These are phyloP conservation scores for Caenorhabditis macrosperma DNA, from an alignment of 2,888 invertebrate genomes.

Conservation along the genomic window DNA sequence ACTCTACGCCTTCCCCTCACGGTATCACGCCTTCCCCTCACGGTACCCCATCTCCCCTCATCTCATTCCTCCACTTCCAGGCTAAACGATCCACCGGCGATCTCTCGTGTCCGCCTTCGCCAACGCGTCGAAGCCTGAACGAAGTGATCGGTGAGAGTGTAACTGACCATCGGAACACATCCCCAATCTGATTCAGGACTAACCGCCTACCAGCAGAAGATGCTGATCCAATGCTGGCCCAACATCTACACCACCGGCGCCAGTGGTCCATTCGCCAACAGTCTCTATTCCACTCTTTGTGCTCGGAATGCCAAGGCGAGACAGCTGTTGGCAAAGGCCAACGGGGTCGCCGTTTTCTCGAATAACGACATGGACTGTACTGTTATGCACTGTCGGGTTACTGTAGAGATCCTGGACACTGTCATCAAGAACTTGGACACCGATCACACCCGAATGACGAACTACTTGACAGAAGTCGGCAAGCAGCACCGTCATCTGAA, in stretches of 20 bases:
- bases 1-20: conserved; percentile 42
- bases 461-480: conserved; percentile 72
- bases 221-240: conserved; percentile 76
- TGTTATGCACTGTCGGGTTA: conserved; percentile 71
- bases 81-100: conserved; percentile 49
- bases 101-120: conserved; percentile 61
- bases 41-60: too few species aligned
- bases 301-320: conserved; percentile 71
- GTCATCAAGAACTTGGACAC: conserved; percentile 70
- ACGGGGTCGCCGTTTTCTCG: conserved; percentile 75
- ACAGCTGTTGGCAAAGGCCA: conserved; percentile 73
- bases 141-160: conserved; percentile 49
- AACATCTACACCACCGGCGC: conserved; percentile 76
- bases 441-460: conserved; percentile 66
- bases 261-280: conserved; percentile 71
- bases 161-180: not conserved
- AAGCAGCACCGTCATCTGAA: conserved; percentile 69
- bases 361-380: conserved; percentile 72
- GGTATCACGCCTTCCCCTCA: too few species aligned
- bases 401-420: conserved; percentile 73
- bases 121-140: conserved; percentile 51
- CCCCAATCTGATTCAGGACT: conserved; percentile 62
- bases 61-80: conserved; percentile 25
- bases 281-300: conserved; percentile 67
- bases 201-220: conserved; percentile 73